phyloP scores from a whole-genome alignment of 1,140 invertebrate species.

The Heterodera carotae region DNA sequence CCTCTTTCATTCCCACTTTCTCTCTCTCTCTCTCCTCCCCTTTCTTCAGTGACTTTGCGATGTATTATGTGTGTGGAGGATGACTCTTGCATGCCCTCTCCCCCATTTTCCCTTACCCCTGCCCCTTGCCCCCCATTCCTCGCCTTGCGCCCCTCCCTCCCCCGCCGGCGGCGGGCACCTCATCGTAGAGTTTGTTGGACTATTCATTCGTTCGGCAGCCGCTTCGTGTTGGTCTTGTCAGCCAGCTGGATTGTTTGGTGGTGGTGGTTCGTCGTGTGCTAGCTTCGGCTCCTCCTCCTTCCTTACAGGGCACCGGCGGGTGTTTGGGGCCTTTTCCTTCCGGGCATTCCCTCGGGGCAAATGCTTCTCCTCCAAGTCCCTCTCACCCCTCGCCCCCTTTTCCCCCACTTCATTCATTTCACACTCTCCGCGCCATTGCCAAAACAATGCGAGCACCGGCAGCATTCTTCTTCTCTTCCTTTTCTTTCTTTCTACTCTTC shows the following conservation, averaged over 20 bases:
- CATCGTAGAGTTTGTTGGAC: not conserved
- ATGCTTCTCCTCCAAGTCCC: not conserved
- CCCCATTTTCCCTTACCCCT: no score
- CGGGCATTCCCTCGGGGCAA: not conserved
- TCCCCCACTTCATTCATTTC: conserved; percentile 20
- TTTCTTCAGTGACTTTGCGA: not conserved
- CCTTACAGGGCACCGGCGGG: not conserved
- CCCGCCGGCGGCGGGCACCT: not conserved
- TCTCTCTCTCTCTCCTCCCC: not conserved
- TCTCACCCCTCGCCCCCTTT: not conserved
- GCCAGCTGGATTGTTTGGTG: not conserved
- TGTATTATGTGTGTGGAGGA: not conserved
- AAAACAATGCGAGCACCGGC: not conserved
- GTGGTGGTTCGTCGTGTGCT: no score
- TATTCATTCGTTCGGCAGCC: not conserved
- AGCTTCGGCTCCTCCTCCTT: not conserved
- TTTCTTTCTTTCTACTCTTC: not conserved
- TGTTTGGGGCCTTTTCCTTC: not conserved
- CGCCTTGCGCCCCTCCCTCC: not conserved
- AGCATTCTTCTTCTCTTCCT: not conserved
- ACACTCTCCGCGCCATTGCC: not conserved
- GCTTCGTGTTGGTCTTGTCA: not conserved
- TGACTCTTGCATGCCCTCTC: not conserved
- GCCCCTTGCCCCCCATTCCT: no score
- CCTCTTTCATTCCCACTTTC: no score